phyloP scores from a whole-genome alignment of 2,797 vertebrate genomes.

The Atherinosoma microstoma region DNA sequence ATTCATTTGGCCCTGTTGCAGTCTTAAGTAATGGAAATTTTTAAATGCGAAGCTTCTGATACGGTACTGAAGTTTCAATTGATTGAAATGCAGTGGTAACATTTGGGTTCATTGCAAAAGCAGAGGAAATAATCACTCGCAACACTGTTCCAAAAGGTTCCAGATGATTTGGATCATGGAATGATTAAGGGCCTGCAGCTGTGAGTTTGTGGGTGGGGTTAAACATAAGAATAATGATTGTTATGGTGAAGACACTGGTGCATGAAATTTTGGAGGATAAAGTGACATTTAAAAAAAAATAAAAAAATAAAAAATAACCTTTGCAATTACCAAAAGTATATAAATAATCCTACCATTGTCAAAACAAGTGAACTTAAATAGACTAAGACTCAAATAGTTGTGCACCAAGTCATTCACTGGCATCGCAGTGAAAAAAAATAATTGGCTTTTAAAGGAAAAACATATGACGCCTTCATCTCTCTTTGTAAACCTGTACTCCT shows the following conservation, averaged over 20 bases:
- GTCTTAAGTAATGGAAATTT: neutral
- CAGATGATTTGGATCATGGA: conserved; percentile 18
- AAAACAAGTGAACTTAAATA: neutral
- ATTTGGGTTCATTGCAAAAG: conserved; percentile 6
- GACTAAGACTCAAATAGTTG: too few species aligned
- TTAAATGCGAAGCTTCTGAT: neutral
- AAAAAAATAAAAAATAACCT: neutral
- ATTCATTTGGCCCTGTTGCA: neutral
- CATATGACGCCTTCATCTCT: neutral
- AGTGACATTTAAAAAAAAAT: neutral
- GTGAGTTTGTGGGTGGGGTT: conserved; percentile 23
- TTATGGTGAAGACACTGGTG: neutral
- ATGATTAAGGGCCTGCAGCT: conserved; percentile 39
- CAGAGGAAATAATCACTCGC: neutral
- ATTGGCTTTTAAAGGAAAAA: neutral
- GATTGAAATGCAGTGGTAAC: neutral
- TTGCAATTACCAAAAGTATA: neutral
- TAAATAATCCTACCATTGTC: neutral
- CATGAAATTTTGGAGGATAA: neutral
- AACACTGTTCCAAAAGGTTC: neutral
- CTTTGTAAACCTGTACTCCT: neutral
- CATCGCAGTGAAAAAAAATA: too few species aligned
- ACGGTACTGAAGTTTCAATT: neutral
- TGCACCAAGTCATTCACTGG: neutral
- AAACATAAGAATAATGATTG: neutral